Conservation (phyloP, 1,140 invertebrate genomes). For the Procambarus virginalis region DNA sequence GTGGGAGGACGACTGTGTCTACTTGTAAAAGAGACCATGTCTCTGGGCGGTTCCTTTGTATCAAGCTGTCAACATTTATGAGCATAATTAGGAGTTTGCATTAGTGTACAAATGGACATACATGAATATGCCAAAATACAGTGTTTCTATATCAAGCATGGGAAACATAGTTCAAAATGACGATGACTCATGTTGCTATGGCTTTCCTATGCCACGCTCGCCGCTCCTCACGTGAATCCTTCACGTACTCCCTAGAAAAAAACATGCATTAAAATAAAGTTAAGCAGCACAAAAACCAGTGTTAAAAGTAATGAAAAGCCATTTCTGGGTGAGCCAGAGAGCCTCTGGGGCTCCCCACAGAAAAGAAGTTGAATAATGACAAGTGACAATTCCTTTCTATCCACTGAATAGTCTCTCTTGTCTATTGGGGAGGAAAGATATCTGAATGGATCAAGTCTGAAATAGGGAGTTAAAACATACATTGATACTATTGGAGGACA, state of each 20-base stretch:
- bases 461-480: too few species aligned
- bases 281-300: too few species aligned
- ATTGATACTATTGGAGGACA: too few species aligned
- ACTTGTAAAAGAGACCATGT: not conserved
- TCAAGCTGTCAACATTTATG: not conserved
- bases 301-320: too few species aligned
- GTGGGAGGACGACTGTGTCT: not conserved
- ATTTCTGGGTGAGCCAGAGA: too few species aligned
- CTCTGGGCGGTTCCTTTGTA: not conserved
- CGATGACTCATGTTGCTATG: slow-evolving; percentile 25
- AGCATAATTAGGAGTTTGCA: not conserved
- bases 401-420: too few species aligned
- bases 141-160: not conserved
- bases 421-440: not conserved
- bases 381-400: too few species aligned
- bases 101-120: not conserved
- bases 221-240: slow-evolving; percentile 52
- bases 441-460: too few species aligned
- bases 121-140: slow-evolving; percentile 3
- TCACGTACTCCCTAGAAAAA: slow-evolving; percentile 51
- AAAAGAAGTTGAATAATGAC: not conserved
- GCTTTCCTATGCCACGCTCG: slow-evolving; percentile 51
- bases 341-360: not conserved
- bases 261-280: not conserved
- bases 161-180: not conserved